These are phyloP conservation scores for Malurus elegans DNA, from an alignment of 2,113 vertebrate genomes.

Conservation along the genomic window DNA sequence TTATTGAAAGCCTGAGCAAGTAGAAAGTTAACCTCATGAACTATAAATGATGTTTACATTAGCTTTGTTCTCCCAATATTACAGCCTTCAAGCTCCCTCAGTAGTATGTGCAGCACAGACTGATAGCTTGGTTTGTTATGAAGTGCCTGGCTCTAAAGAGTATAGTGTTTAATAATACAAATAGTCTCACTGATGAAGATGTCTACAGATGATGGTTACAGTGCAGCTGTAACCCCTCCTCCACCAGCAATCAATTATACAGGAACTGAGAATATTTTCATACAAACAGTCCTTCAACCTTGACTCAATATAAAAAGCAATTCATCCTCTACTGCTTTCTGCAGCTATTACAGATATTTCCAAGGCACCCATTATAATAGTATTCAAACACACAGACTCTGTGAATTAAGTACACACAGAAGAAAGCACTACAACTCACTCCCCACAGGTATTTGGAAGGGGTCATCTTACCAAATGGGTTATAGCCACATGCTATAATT, in stretches of 20 bases:
- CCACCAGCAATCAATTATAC: neutral
- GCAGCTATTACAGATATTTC: neutral
- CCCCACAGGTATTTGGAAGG: neutral
- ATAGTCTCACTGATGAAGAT: neutral
- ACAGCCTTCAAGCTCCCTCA: neutral
- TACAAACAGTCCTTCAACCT: neutral
- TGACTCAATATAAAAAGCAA: neutral
- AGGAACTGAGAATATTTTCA: neutral
- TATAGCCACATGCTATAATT: neutral
- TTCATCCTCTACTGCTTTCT: neutral
- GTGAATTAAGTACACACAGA: neutral
- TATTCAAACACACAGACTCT: neutral
- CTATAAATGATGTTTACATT: constrained; percentile 14
- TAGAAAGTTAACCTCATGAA: constrained; percentile 14
- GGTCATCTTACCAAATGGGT: neutral
- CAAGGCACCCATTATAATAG: neutral
- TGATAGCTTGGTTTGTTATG: neutral
- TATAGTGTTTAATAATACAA: neutral
- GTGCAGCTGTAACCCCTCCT: neutral
- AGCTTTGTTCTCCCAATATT: neutral
- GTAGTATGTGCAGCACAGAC: fast-evolving
- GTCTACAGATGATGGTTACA: neutral
- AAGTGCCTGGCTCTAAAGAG: neutral
- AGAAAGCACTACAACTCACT: neutral
- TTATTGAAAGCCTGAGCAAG: neutral